Conservation (phyloP, 1,140 invertebrate species). For the Dreissena polymorpha region DNA sequence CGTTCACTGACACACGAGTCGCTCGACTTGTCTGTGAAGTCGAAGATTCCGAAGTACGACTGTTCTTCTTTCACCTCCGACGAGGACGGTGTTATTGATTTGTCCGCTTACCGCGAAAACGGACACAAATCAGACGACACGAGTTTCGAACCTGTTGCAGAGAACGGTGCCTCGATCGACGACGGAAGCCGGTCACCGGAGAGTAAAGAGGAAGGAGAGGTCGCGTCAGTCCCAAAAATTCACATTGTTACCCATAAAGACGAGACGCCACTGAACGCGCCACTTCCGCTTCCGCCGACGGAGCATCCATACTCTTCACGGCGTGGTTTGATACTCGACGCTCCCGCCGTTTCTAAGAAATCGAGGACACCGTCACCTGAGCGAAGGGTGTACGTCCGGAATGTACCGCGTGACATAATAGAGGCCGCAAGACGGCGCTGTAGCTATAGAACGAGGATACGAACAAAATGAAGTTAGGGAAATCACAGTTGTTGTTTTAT, state of each 20-base stretch:
- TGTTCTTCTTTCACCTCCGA: slow-evolving; percentile 37
- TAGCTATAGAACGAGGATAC: slow-evolving; percentile 66
- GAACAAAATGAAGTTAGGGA: slow-evolving; percentile 62
- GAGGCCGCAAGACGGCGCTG: slow-evolving; percentile 69
- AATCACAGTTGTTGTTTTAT: not conserved
- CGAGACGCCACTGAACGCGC: slow-evolving; percentile 65
- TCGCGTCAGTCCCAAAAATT: slow-evolving; percentile 67
- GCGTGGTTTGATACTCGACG: slow-evolving; percentile 75
- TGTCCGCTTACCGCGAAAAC: slow-evolving; percentile 46
- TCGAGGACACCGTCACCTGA: slow-evolving; percentile 72
- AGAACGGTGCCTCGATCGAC: slow-evolving; percentile 44
- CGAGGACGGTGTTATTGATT: slow-evolving; percentile 64
- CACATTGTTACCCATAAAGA: slow-evolving; percentile 69
- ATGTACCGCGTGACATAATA: slow-evolving; percentile 72
- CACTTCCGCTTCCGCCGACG: slow-evolving; percentile 68
- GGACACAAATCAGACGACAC: slow-evolving; percentile 46
- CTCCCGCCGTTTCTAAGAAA: slow-evolving; percentile 69
- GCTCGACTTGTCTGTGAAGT: slow-evolving; percentile 61
- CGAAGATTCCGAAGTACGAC: slow-evolving; percentile 38
- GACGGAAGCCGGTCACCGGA: slow-evolving; percentile 56
- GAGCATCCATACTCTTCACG: slow-evolving; percentile 72
- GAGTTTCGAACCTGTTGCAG: slow-evolving; percentile 35
- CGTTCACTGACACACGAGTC: slow-evolving; percentile 56
- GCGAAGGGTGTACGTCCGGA: slow-evolving; percentile 68
- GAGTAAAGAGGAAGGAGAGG: slow-evolving; percentile 50